phyloP scores from a whole-genome alignment of 2,113 vertebrate species.

The Pelodiscus sinensis region DNA sequence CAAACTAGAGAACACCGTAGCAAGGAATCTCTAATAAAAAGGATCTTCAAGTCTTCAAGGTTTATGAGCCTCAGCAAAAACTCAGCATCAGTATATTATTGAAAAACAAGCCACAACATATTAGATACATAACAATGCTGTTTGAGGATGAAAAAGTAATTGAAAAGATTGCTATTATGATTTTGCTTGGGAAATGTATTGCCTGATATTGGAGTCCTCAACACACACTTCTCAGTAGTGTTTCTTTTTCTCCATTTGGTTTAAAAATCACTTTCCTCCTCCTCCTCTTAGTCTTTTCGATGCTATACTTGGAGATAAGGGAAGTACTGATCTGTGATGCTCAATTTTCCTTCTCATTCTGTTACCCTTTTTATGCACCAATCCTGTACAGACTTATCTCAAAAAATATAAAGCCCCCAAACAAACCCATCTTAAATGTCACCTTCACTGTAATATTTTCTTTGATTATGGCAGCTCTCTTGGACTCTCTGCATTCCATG shows the following conservation, averaged over 20 bases:
- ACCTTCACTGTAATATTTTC: accelerated
- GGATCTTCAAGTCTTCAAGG: not conserved
- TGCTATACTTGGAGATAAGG: not conserved
- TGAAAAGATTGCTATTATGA: not conserved
- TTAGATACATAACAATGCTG: not conserved
- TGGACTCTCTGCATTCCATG: not conserved
- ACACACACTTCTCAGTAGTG: not conserved
- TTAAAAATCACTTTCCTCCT: not conserved
- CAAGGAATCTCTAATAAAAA: slow-evolving; percentile 2
- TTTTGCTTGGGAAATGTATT: not conserved
- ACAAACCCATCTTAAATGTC: accelerated
- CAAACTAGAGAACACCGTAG: not conserved
- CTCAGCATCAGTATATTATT: slow-evolving; percentile 6
- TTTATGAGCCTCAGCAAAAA: not conserved
- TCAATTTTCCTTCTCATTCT: not conserved
- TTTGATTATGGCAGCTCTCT: accelerated
- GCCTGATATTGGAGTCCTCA: not conserved
- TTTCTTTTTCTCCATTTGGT: not conserved
- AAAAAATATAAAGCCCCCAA: accelerated
- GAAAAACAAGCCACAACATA: not conserved
- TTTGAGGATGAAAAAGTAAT: not conserved
- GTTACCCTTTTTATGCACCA: accelerated
- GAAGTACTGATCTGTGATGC: not conserved
- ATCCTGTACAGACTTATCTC: accelerated
- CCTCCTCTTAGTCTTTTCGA: not conserved